These are phyloP conservation scores for Hiodon alosoides DNA, from an alignment of 2,113 vertebrate species.

Conservation along the genomic window DNA sequence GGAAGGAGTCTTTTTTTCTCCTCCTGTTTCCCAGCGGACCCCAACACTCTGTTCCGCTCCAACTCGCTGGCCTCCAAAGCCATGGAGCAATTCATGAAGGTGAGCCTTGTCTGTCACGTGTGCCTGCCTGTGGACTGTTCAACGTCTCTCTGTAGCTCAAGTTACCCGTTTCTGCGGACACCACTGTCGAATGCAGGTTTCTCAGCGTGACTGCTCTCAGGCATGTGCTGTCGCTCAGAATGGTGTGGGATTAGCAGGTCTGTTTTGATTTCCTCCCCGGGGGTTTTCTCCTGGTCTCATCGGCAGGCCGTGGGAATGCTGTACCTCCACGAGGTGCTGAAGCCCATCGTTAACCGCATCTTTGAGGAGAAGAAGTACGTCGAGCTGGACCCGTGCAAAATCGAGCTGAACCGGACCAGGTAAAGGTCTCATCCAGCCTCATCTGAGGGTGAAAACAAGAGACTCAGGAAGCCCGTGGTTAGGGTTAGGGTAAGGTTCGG, in stretches of 20 bases:
- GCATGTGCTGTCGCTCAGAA: too few relatives aligned
- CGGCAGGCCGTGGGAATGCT: slow-evolving; percentile 82
- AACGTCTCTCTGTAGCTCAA: too few relatives aligned
- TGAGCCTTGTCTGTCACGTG: slow-evolving; percentile 32
- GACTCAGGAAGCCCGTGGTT: not conserved
- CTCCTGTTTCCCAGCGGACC: slow-evolving; percentile 64
- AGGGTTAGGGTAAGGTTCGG: not conserved
- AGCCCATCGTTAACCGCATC: slow-evolving; percentile 71
- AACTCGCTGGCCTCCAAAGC: slow-evolving; percentile 87
- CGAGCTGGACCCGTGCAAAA: slow-evolving; percentile 84
- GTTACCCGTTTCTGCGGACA: too few relatives aligned
- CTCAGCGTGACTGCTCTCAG: too few relatives aligned
- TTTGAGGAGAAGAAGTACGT: slow-evolving; percentile 89
- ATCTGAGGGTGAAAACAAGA: too few relatives aligned
- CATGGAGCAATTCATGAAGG: slow-evolving; percentile 91
- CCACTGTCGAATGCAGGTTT: too few relatives aligned
- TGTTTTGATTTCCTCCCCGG: not conserved
- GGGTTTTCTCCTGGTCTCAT: not conserved
- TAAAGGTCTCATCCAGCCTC: slow-evolving; percentile 28
- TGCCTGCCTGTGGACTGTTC: not conserved
- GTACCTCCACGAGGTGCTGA: slow-evolving; percentile 80
- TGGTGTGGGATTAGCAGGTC: too few relatives aligned
- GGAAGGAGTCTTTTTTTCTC: not conserved
- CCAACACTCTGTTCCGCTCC: slow-evolving; percentile 88
- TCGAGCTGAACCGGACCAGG: slow-evolving; percentile 75